Evolutionary conservation across 2,113 vertebrate species (phyloP), one percentile per base, ranked within the genome.

Genomic region (Melanostigma gelatinosum): DNA sequence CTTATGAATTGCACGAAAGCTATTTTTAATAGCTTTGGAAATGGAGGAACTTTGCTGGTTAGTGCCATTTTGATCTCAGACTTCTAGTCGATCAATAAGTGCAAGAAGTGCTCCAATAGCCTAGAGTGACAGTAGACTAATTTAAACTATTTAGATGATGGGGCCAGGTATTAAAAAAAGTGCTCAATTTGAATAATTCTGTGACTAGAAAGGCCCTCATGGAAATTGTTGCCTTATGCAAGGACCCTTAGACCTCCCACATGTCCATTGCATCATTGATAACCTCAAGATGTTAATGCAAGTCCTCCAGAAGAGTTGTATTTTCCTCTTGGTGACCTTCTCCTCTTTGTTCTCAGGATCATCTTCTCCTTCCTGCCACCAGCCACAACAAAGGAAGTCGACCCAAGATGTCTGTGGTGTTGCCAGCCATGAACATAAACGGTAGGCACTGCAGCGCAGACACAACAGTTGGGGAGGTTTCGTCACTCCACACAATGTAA

Each of bases 331-430:
- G 8, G 42, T 77, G 55, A 85, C 62, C 18, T 63, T 77, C 20
- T 87, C 13, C 29, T 80, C 70, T 90, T 89, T 11, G 83, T 92
- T 95, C 90, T 74, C 91, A 99, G 98, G 98, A 99, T 93, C 97
- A 99, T 91, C 95, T 99, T 61, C 94, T 99, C 8, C 84, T 99
- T 91, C 98, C 97, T 88, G 98, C 98, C 82, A 98, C 97, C 54
- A 96, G 93, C 82, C 96, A 98, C 92, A 99, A 97, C 93, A 99
- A 99, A 95, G 97, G 97, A 86, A 95, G 96, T 63, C 96, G 97
- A 82, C 97, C 98, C 69, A 99, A 99, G 94, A 98, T 99, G 97
- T 98, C 98, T 16, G 90, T 99, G 88, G 95, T 99, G 68, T 90
- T 99, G 87, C 98, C 97, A 86, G 97, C 98, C 71, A 95, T 98